Evolutionary conservation across 2,888 invertebrate genomes (phyloP), one percentile per base, ranked within the genome.

Genomic region (Chalcis sispes): DNA sequence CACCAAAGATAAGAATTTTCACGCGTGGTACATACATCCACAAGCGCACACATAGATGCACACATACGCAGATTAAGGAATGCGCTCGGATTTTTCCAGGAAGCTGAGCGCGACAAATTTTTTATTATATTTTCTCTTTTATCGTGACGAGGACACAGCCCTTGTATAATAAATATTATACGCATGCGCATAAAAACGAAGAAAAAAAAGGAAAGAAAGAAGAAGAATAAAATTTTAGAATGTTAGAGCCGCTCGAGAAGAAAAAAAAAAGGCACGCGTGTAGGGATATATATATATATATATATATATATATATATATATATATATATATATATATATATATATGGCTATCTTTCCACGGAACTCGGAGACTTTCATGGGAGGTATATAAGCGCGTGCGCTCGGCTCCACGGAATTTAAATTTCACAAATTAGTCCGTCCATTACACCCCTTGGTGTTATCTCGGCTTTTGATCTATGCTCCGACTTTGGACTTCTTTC

Each of bases 341-440:
- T 2, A 20, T 18, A 54, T 5, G 15, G n/a, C 27, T 58, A 75
- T 67, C 67, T 42, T 23, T 61, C 61, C 64, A 64, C 61, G 66
- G 40, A 61, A 64, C 36, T 56, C 54, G 42, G 27, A 18, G 10
- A 52, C 62, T 77, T 72, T 77, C 52, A 59, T 62, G 77, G 77
- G 77, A 77, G 77, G 73, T 59, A 59, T 13, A 18, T 13, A 32
- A 8, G n/a, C 23, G n/a, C 20, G 36, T 46, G 54, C 27, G 42
- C 83, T 82, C 82, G 83, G 84, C 83, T n/a, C n/a, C n/a, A 83
- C 83, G 87, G 87, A 87, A 88, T 88, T 87, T 87, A 86, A 88
- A 88, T 88, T 86, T 88, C 86, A 82, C 87, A 87, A 88, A 88
- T 88, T 88, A 88, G 88, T 87, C 84, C 82, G 85, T 85, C 87